Evolutionary conservation across 2,888 invertebrate species (phyloP).

Genomic region (Cataglyphis albicans): DNA sequence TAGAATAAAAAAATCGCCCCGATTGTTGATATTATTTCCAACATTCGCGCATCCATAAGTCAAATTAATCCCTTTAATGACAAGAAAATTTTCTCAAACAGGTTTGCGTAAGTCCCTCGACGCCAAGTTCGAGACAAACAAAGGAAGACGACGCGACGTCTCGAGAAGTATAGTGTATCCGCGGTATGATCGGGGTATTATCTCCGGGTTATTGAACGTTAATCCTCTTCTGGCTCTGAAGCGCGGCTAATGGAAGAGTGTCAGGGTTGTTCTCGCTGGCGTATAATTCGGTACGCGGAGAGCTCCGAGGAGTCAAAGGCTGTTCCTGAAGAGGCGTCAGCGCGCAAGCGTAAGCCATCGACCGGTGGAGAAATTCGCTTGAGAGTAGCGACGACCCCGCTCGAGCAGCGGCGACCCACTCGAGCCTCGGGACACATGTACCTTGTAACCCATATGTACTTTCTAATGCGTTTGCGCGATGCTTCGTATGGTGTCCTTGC

Average conservation of each 20-base stretch:
- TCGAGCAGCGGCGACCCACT: constrained; percentile 6
- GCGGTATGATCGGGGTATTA: constrained; percentile 33
- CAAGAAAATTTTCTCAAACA: not conserved
- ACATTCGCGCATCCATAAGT: not conserved
- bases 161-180: constrained; percentile 19
- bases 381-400: constrained; percentile 65
- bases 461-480: constrained; percentile 69
- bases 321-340: constrained; percentile 41
- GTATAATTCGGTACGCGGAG: constrained; percentile 29
- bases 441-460: constrained; percentile 66
- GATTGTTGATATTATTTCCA: not conserved
- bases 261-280: constrained; percentile 30
- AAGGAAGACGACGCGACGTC: constrained; percentile 6
- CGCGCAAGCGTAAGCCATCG: constrained; percentile 78
- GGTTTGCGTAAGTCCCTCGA: not conserved
- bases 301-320: constrained; percentile 18
- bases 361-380: constrained; percentile 75
- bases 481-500: constrained; percentile 37
- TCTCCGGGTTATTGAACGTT: constrained; percentile 39
- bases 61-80: not conserved
- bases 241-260: constrained; percentile 30
- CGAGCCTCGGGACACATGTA: constrained; percentile 48
- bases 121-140: not conserved
- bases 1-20: not conserved
- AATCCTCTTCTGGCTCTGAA: constrained; percentile 31